Conservation (phyloP, 2,888 invertebrate species). For the Scaptomyza parva region DNA sequence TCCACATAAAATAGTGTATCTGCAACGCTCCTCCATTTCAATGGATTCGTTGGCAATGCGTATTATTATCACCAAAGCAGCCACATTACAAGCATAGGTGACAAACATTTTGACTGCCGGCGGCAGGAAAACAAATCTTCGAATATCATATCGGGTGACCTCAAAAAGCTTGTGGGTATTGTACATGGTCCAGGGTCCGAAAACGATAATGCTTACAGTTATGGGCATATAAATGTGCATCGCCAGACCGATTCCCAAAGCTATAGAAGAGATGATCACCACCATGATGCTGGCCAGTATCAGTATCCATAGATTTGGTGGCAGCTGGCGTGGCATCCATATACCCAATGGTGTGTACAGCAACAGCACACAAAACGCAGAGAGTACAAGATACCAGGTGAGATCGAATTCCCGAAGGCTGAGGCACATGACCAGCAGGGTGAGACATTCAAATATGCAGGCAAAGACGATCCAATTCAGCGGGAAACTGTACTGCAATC, state of each 20-base stretch:
- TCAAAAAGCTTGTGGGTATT: slow-evolving; percentile 47
- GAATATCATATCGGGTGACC: not conserved
- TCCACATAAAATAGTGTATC: slow-evolving; percentile 21
- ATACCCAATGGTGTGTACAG: slow-evolving; percentile 54
- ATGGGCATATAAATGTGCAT: slow-evolving; percentile 58
- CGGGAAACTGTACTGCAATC: slow-evolving; percentile 53
- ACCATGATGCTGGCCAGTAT: slow-evolving; percentile 43
- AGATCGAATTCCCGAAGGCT: slow-evolving; percentile 43
- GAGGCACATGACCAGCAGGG: slow-evolving; percentile 47
- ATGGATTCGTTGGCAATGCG: slow-evolving; percentile 20
- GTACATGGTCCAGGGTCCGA: slow-evolving; percentile 70
- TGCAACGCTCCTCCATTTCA: slow-evolving; percentile 39
- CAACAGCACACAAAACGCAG: slow-evolving; percentile 31
- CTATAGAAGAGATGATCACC: slow-evolving; percentile 28
- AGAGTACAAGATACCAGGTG: slow-evolving; percentile 43
- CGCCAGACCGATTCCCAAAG: slow-evolving; percentile 33
- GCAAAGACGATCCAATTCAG: slow-evolving; percentile 64
- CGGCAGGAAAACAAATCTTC: slow-evolving; percentile 31
- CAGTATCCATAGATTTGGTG: slow-evolving; percentile 56
- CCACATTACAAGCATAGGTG: slow-evolving; percentile 50
- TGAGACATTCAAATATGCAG: slow-evolving; percentile 60
- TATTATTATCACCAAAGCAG: slow-evolving; percentile 22
- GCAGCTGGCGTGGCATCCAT: slow-evolving; percentile 43
- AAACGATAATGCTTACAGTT: slow-evolving; percentile 40
- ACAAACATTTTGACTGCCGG: slow-evolving; percentile 55